phyloP scores from a whole-genome alignment of 1,140 invertebrate genomes.

The Drosophila kohkoa region DNA sequence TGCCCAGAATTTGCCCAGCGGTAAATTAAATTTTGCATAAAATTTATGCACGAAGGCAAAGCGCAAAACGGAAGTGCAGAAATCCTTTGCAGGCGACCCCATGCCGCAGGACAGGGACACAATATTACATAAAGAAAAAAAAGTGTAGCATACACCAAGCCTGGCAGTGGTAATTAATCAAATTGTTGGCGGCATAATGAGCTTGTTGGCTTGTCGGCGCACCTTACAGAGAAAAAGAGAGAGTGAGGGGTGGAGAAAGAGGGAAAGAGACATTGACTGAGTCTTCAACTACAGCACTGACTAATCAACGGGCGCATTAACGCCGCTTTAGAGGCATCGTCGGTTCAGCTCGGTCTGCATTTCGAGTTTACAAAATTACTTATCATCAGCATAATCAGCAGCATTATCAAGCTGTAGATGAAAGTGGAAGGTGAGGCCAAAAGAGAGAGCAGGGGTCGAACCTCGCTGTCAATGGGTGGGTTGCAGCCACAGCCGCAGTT shows the following conservation, averaged over 20 bases:
- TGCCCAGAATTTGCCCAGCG: constrained; percentile 46
- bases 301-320: constrained; percentile 78
- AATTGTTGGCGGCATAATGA: constrained; percentile 80
- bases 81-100: constrained; percentile 33
- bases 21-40: constrained; percentile 79
- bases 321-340: constrained; percentile 60
- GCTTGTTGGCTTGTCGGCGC: constrained; percentile 58
- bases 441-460: constrained; percentile 11
- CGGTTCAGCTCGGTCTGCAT: constrained; percentile 58
- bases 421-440: neutral
- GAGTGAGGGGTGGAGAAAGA: neutral
- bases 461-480: constrained; percentile 39
- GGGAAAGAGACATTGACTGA: neutral
- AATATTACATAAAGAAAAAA: constrained; percentile 30
- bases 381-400: constrained; percentile 80
- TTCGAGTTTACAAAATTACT: constrained; percentile 77
- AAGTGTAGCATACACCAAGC: constrained; percentile 32
- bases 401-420: constrained; percentile 63
- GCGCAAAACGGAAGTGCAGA: constrained; percentile 43
- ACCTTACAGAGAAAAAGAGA: neutral
- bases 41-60: constrained; percentile 51
- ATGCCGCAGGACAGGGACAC: constrained; percentile 3
- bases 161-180: constrained; percentile 73
- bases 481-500: constrained; percentile 11
- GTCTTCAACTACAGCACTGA: constrained; percentile 11